Percentiles rank a stretch among this genome's conserved stretches.
These are phyloP conservation scores for Hipposideros armiger DNA, from an alignment of 2,113 vertebrate genomes.

Conservation along the genomic window DNA sequence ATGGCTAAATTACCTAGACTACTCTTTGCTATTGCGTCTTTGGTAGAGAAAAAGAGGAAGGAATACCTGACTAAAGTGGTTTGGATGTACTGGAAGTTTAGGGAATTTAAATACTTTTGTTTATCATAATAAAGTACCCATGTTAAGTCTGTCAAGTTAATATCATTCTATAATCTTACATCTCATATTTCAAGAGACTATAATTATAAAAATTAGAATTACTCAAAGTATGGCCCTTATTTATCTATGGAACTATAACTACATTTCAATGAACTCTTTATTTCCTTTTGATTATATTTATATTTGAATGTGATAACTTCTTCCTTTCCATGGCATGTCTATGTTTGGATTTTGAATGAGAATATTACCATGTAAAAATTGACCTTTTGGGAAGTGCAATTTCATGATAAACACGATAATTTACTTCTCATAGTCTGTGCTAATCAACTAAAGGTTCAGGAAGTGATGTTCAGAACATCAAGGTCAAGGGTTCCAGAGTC, in stretches of 20 bases:
- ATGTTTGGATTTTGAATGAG: slow-evolving; percentile 45
- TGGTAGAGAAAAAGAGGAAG: slow-evolving; percentile 45
- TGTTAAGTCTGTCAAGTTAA: slow-evolving; percentile 13
- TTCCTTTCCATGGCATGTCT: background rate
- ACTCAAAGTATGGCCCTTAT: background rate
- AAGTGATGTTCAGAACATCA: background rate
- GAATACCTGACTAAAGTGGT: background rate
- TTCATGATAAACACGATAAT: background rate
- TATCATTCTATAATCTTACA: slow-evolving; percentile 29
- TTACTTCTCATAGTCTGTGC: slow-evolving; percentile 15
- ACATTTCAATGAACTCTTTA: background rate
- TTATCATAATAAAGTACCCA: background rate
- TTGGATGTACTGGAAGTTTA: background rate
- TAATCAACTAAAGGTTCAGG: background rate
- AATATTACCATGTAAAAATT: background rate
- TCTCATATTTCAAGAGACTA: background rate
- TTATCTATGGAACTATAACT: background rate
- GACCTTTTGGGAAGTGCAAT: background rate
- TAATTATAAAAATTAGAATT: slow-evolving; percentile 30
- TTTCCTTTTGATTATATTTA: slow-evolving; percentile 16
- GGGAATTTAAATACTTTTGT: background rate
- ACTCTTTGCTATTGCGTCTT: slow-evolving; percentile 20
- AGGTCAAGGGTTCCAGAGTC: background rate
- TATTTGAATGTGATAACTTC: background rate
- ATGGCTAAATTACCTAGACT: slow-evolving; percentile 66